Conservation (phyloP, 2,888 invertebrate genomes). For the Muscina levida region DNA sequence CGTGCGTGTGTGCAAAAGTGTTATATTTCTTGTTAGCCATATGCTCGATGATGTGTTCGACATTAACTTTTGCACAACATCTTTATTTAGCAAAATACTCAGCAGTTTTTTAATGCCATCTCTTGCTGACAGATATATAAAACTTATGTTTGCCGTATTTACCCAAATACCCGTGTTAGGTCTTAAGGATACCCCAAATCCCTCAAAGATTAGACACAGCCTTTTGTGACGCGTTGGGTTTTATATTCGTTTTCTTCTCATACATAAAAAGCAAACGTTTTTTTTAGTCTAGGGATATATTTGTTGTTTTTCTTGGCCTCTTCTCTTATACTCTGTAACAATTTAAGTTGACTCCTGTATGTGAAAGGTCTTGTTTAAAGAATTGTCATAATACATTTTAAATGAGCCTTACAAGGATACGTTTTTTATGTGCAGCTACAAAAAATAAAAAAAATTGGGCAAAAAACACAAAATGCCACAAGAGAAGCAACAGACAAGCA, state of each 20-base stretch:
- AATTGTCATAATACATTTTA: constrained; percentile 46
- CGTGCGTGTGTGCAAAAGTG: no score
- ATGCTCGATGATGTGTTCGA: constrained; percentile 8
- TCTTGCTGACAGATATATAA: no score
- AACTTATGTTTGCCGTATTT: no score
- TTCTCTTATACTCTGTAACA: neutral
- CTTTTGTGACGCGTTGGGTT: no score
- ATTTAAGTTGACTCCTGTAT: neutral
- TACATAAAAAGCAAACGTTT: constrained; percentile 22
- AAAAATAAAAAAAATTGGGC: constrained; percentile 1
- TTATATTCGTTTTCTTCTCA: no score
- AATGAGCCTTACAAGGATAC: constrained; percentile 44
- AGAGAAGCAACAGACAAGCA: neutral
- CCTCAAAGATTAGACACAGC: constrained; percentile 37
- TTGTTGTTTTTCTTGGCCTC: neutral
- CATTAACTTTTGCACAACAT: constrained; percentile 25
- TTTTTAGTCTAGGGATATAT: neutral
- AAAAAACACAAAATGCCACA: neutral
- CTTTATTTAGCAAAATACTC: constrained; percentile 26
- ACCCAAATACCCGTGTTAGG: neutral
- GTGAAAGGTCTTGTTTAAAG: neutral
- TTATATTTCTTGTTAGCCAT: constrained; percentile 12
- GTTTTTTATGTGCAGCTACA: constrained; percentile 20
- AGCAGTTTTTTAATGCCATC: neutral
- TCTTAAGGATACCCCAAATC: constrained; percentile 34